Evolutionary conservation across 2,113 vertebrate species (phyloP).

Genomic region (Alaudala cheleensis): DNA sequence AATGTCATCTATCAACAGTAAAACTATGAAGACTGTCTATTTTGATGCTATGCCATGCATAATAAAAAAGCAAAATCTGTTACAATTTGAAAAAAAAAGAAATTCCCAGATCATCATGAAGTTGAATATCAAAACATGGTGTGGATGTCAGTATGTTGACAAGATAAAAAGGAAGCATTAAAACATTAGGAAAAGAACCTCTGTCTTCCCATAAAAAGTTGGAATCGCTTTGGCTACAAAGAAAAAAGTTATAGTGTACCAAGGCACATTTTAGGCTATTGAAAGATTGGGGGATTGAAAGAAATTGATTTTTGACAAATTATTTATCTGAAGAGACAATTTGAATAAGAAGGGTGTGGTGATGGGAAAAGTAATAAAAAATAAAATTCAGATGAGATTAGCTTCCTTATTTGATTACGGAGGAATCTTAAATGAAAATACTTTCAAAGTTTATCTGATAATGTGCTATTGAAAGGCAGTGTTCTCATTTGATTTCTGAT

Average conservation of each 20-base stretch:
- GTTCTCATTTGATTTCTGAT: not conserved
- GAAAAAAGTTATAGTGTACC: not conserved
- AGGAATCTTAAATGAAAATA: not conserved
- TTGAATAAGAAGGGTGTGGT: not conserved
- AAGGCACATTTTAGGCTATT: not conserved
- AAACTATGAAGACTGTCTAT: not conserved
- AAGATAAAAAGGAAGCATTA: not conserved
- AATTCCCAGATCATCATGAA: not conserved
- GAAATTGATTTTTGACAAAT: not conserved
- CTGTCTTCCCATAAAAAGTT: not conserved
- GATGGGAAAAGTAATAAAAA: not conserved
- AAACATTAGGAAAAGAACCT: not conserved
- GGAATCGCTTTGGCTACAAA: not conserved
- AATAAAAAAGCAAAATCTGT: not conserved
- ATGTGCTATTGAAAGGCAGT: not conserved
- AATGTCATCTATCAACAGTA: not conserved
- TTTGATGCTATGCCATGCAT: not conserved
- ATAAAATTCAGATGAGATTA: not conserved
- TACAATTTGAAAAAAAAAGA: not conserved
- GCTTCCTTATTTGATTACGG: not conserved
- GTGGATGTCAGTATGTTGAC: not conserved
- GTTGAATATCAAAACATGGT: not conserved
- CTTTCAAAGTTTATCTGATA: not conserved
- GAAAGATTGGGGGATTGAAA: not conserved
- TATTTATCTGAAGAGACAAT: not conserved